phyloP scores from a whole-genome alignment of 2,113 vertebrate genomes.

The Myiozetetes cayanensis region DNA sequence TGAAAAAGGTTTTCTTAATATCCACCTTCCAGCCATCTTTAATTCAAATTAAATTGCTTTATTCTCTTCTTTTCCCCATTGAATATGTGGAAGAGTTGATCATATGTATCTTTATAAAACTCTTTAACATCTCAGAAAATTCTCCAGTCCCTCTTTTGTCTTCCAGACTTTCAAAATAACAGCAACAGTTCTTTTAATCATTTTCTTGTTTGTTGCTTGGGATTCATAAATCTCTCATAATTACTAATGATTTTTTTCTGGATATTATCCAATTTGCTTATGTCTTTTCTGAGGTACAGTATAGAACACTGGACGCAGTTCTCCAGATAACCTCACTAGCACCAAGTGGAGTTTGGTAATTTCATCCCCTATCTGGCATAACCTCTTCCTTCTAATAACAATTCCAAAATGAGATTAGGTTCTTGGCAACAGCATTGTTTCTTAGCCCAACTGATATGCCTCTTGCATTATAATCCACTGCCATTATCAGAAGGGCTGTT shows the following conservation, averaged over 20 bases:
- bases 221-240: not conserved
- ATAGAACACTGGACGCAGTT: not conserved
- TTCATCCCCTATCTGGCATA: not conserved
- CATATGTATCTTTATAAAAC: not conserved
- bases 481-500: not conserved
- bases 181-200: not conserved
- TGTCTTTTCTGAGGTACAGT: not conserved
- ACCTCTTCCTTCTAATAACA: not conserved
- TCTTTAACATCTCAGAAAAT: not conserved
- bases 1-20: not conserved
- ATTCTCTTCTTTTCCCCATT: not conserved
- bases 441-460: not conserved
- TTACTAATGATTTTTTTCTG: not conserved
- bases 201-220: not conserved
- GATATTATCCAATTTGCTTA: not conserved
- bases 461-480: not conserved
- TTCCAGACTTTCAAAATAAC: not conserved
- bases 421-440: not conserved
- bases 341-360: not conserved
- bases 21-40: not conserved
- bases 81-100: not conserved
- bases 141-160: not conserved
- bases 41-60: not conserved
- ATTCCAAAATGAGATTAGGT: not conserved
- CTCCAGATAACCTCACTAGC: not conserved